Evolutionary conservation across 2,113 vertebrate genomes (phyloP), one percentile per base, ranked within the genome.

Genomic region (Clinocottus analis): DNA sequence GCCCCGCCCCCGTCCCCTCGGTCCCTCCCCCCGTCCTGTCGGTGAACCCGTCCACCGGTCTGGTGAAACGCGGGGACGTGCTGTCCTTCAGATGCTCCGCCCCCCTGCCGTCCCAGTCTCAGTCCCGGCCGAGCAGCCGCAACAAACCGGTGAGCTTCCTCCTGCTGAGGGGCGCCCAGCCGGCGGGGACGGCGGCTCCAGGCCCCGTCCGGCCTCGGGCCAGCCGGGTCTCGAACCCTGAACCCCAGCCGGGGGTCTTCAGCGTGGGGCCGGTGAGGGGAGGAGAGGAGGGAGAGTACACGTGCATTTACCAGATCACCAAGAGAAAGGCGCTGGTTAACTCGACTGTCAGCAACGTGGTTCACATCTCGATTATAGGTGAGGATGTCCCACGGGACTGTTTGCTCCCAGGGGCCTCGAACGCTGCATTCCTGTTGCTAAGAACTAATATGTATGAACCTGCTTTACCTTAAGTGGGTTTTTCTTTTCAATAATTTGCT

Each of bases 241-340:
- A 79, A 35, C 53, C 61, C 11, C 78, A 83, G 73, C 65, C 62
- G 0, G 91, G 87, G 55, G 29, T 86, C 35, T 94, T 95, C 74
- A 85, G 11, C 2, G 74, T 95, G 81, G 92, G 89, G 17, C 91
- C 92, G 0, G 83, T 91, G 72, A 77, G 3, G 3, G 71, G 66
- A 56, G 84, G 53, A 29, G 90, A 93, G 31, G 79, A 79, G 58
- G 92, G 92, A 3, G 75, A 75, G n/a, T 95, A 93, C 35, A 78
- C 82, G 72, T 95, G 94, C 53, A 49, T 93, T 13, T 95, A 94
- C 72, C 89, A 89, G 66, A 13, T 89, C 56, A 65, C 13, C 45
- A 67, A 37, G 8, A 81, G 9, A 53, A 59, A 31, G 5, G 33
- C 23, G n/a, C 0, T 75, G 45, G n/a, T 89, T 14, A 93, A 91